Base-by-base conservation (phyloP, 1,140 invertebrate species). In the Teleogryllus occipitalis region DNA sequence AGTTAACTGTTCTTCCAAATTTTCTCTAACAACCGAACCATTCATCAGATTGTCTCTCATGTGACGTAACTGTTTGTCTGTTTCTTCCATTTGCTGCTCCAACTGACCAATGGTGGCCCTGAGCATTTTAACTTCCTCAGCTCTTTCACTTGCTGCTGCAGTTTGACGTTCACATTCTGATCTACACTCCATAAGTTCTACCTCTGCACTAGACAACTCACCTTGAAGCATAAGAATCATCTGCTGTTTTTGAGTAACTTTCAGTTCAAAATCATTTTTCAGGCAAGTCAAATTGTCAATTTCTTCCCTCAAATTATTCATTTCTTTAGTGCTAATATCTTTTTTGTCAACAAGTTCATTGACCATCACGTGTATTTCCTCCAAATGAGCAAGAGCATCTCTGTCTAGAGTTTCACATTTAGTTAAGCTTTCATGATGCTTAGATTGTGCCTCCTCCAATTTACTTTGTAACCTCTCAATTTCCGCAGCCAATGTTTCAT, bases 21-120 rank as follows among this genome's bases (percentile, higher is more conserved):
- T 77, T 18, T 77, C 76, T 21, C 76, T 39, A 10, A 77, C 47
- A 47, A 77, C n/a, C 8, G 76, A 77, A 10, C 76, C 22, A 49
- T 77, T 77, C 46, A 77, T 18, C 8, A 77, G 8, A 22, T 54
- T 54, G 12, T 77, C 76, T 77, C 48, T n/a, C 15, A 77, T 21
- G 39, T 65, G 10, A 65, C 54, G 54, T 18, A 65, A 14, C 18
- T 65, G 54, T 65, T 74, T 47, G 27, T 85, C 80, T 8, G 83
- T 82, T 80, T 84, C 80, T 18, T 82, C 81, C 76, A 82, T 18
- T 0, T 86, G 80, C 48, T 81, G 80, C 75, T 84, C 81, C 27
- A 82, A 81, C 78, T 85, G 83, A 47, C 83, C 80, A n/a, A 81
- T 81, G 81, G 85, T 83, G 49, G 82, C 75, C 74, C 80, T 83